A percentile compares a stretch with the other conserved stretches of the same genome.
These are phyloP conservation scores for Hydrozoanthus tunicans DNA, from an alignment of 64 coral and sea anemone species.

Conservation along the genomic window DNA sequence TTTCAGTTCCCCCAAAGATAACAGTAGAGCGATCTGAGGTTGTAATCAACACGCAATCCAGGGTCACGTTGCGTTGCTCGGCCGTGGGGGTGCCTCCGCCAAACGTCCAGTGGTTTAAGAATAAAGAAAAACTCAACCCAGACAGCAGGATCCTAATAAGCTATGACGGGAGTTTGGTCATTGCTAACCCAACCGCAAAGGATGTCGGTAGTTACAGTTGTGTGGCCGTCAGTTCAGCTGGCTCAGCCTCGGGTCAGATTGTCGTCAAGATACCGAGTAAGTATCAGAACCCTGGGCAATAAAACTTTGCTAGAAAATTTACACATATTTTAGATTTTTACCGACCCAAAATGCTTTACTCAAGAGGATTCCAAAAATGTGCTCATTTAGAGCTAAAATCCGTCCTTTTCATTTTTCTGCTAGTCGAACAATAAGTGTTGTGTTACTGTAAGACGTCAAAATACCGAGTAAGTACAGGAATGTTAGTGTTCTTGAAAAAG, in stretches of 20 bases:
- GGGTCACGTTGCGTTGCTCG: conserved; percentile 51
- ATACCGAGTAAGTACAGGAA: no score
- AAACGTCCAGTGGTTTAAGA: conserved; percentile 67
- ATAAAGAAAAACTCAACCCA: conserved; percentile 34
- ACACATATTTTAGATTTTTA: no score
- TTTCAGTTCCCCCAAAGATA: conserved; percentile 68
- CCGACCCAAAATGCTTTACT: no score
- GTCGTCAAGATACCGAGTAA: conserved; percentile 61
- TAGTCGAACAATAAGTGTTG: no score
- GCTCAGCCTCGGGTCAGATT: conserved; percentile 45
- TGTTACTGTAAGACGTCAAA: no score
- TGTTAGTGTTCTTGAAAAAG: no score
- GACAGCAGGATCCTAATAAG: conserved; percentile 46
- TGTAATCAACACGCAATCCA: conserved; percentile 53
- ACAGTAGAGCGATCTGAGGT: conserved; percentile 73
- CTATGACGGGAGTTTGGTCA: conserved; percentile 61
- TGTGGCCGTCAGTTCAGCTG: conserved; percentile 69
- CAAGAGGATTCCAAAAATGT: no score
- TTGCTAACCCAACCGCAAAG: conserved; percentile 56
- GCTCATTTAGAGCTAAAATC: no score
- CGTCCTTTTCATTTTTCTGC: no score
- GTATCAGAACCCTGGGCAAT: background rate
- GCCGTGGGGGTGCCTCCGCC: conserved; percentile 78
- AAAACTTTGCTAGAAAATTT: no score
- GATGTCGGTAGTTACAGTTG: conserved; percentile 82